phyloP scores from a whole-genome alignment of 2,888 invertebrate species.

The Buathra laborator region DNA sequence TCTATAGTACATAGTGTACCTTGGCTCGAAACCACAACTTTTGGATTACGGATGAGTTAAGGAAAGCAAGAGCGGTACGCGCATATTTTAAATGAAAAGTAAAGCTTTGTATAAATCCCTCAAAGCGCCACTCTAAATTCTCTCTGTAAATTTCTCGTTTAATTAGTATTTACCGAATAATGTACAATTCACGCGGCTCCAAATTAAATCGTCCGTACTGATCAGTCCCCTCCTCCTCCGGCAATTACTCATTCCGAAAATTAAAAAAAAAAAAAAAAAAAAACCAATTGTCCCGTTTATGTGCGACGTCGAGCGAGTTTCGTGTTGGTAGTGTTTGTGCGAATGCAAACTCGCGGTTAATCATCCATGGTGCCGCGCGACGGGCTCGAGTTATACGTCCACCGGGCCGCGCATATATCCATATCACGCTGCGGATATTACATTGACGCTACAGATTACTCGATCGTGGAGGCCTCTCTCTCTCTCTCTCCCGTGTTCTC shows the following conservation, averaged over 20 bases:
- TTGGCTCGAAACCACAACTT: constrained; percentile 43
- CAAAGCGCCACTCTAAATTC: constrained; percentile 28
- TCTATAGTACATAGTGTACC: no score
- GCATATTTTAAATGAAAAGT: constrained; percentile 28
- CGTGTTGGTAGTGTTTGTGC: constrained; percentile 13
- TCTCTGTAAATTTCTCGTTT: constrained; percentile 28
- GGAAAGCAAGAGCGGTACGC: not conserved
- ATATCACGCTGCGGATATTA: constrained; percentile 79
- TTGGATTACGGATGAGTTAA: constrained; percentile 42
- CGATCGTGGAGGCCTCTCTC: constrained; percentile 71
- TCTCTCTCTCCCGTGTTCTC: not conserved
- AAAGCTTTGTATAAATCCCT: constrained; percentile 23
- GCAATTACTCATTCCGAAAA: constrained; percentile 55
- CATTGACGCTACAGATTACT: constrained; percentile 83
- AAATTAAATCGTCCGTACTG: constrained; percentile 63
- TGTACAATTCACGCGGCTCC: constrained; percentile 49
- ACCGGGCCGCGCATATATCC: constrained; percentile 45
- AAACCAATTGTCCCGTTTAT: constrained; percentile 29
- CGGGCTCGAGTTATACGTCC: constrained; percentile 39
- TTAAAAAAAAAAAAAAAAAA: constrained; percentile 31
- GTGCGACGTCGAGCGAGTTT: not conserved
- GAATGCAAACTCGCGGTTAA: constrained; percentile 64
- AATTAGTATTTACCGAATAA: constrained; percentile 60
- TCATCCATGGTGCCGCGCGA: constrained; percentile 43
- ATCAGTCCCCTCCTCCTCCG: constrained; percentile 34